Conservation (phyloP, 30 jellyfish, hydroid and myxozoan genomes). For the Aurelia sp. region DNA sequence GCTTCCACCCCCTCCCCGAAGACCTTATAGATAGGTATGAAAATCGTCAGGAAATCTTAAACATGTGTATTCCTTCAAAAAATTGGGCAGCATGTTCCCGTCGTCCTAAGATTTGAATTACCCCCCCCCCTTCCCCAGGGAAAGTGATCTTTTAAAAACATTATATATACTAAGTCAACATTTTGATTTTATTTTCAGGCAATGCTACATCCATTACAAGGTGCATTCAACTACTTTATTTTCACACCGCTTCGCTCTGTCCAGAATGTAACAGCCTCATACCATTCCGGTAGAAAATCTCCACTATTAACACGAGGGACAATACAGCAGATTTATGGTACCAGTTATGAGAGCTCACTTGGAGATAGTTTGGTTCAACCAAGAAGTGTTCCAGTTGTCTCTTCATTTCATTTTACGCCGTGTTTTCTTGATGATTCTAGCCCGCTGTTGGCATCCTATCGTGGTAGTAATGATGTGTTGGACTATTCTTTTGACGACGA, state of each 20-base stretch:
- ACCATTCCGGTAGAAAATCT: constrained; percentile 37
- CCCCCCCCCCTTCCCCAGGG: no score
- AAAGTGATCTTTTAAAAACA: no score
- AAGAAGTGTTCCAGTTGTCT: constrained; percentile 14
- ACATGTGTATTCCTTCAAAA: no score
- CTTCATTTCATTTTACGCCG: constrained; percentile 72
- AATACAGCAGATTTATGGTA: constrained; percentile 49
- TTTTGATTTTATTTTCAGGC: constrained; percentile 33
- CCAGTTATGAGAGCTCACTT: constrained; percentile 68
- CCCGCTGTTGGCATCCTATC: constrained; percentile 21
- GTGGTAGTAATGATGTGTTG: constrained; percentile 10
- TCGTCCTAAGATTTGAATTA: no score
- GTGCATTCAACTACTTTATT: constrained; percentile 74
- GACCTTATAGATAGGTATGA: no score
- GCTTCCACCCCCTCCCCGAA: no score
- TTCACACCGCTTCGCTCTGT: constrained; percentile 62
- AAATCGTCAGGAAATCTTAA: no score
- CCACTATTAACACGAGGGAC: constrained; percentile 53
- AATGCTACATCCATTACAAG: constrained; percentile 72
- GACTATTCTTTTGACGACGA: constrained; percentile 24
- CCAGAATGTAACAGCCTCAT: constrained; percentile 20
- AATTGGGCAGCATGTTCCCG: no score
- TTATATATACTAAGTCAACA: no score
- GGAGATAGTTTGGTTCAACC: constrained; percentile 16
- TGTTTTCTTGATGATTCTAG: constrained; percentile 20